These are phyloP conservation scores for Drosophila aff. DNA, from an alignment of 1,140 invertebrate genomes.

Conservation along the genomic window DNA sequence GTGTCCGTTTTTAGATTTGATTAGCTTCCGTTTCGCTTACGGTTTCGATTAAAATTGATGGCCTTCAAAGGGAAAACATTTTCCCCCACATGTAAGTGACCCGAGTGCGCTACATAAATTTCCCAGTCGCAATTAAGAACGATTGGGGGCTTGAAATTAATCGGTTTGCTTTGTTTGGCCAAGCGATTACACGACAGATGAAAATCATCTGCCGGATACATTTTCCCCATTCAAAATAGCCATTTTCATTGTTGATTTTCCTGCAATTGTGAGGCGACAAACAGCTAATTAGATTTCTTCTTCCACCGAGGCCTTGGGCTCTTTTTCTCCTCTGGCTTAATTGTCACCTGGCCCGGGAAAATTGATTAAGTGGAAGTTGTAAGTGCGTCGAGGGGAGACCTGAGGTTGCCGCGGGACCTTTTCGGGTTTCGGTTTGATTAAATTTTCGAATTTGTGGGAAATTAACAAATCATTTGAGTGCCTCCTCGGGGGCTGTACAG, in stretches of 20 bases:
- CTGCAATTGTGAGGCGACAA: constrained; percentile 57
- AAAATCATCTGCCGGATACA: constrained; percentile 25
- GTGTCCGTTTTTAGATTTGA: constrained; percentile 65
- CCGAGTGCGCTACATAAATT: constrained; percentile 26
- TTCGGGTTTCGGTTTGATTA: constrained; percentile 22
- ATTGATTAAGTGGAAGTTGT: constrained; percentile 38
- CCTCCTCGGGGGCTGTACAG: constrained; percentile 6
- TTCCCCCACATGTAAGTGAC: background rate
- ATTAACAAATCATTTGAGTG: constrained; percentile 34
- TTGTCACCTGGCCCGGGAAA: constrained; percentile 42
- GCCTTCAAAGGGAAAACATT: constrained; percentile 31
- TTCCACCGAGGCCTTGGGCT: constrained; percentile 2
- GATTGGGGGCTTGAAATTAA: constrained; percentile 18
- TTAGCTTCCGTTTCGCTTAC: constrained; percentile 54
- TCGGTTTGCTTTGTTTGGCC: constrained; percentile 48
- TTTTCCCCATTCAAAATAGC: constrained; percentile 17
- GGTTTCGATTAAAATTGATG: constrained; percentile 73
- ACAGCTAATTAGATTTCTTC: constrained; percentile 61
- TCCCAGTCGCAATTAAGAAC: constrained; percentile 31
- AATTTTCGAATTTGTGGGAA: constrained; percentile 31
- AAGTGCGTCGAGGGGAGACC: background rate
- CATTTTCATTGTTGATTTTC: constrained; percentile 29
- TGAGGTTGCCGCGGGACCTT: constrained; percentile 1
- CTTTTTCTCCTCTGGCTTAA: constrained; percentile 14
- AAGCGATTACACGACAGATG: constrained; percentile 34